Base-by-base conservation (phyloP, 2,797 vertebrate species). In the Synanceia verrucosa region DNA sequence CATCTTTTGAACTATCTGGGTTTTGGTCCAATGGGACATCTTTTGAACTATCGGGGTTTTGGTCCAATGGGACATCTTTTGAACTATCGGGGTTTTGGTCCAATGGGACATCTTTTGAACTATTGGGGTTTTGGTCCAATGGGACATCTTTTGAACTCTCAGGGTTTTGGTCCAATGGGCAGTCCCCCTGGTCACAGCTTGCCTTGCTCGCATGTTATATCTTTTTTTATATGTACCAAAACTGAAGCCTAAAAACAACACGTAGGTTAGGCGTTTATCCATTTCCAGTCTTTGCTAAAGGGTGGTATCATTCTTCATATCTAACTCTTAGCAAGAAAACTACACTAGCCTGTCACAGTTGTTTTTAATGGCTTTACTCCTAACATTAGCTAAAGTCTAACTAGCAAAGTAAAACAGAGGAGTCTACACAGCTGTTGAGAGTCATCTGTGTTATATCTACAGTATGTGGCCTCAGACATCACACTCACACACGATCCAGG, bases 361-460 rank as follows among this genome's bases (percentile, higher is more conserved):
- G n/a, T 23, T 24, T 58, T n/a, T 18, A 21, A 23, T 39, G 13
- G 23, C 28, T 5, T 41, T 6, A 6, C 19, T 60, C 4, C 41
- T 10, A 33, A 37, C 3, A 11, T 33, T 52, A 16, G 5, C 9
- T 14, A 1, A 56, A 51, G n/a, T 37, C 16, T 39, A 29, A n/a
- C 51, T 8, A 28, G 50, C 9, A 58, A 39, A 56, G 37, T 59
- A 31, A 64, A 65, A 58, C 24, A 46, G 23, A 53, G 14, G 58
- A 36, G 19, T 28, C 31, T 51, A 11, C 29, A 1, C 6, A 23
- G 46, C 26, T 33, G 60, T 33, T 52, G 14, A 16, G 24, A 65
- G 47, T 55, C 48, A 43, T 56, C 21, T 76, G 34, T 65, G 48
- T 61, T 57, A 21, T 33, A 58, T 59, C 65, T 58, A 29, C 26